These are phyloP conservation scores for Plectropomus leopardus DNA, from an alignment of 2,113 vertebrate species.

Conservation along the genomic window DNA sequence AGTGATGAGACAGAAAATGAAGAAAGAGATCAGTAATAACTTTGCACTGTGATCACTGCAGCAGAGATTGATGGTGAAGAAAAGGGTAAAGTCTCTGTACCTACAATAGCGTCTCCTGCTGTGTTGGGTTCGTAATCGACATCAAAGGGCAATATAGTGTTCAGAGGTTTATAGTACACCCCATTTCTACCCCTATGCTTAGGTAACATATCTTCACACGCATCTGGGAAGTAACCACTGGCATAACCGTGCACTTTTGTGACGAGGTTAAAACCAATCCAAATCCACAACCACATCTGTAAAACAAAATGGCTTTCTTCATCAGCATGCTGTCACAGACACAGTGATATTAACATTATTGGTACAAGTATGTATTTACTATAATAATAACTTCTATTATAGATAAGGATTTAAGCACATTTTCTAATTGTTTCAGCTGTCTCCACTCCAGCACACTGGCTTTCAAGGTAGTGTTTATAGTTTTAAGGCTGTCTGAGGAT, in stretches of 20 bases:
- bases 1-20: not conserved
- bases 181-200: fast-evolving
- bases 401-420: too few relatives aligned
- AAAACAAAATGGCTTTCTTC: conserved; percentile 30
- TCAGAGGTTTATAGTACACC: fast-evolving
- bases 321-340: not conserved
- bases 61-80: not conserved
- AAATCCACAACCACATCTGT: conserved; percentile 59
- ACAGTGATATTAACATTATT: too few relatives aligned
- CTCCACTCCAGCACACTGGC: too few relatives aligned
- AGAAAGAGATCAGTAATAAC: not conserved
- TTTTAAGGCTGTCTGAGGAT: too few relatives aligned
- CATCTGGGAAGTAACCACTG: fast-evolving
- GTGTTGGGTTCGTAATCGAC: fast-evolving
- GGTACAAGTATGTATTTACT: too few relatives aligned
- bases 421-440: too few relatives aligned
- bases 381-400: too few relatives aligned
- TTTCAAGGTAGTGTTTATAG: too few relatives aligned
- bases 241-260: not conserved
- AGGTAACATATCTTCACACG: conserved; percentile 37
- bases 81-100: conserved; percentile 12
- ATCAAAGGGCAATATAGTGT: not conserved
- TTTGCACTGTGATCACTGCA: not conserved
- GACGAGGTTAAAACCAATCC: conserved; percentile 37
- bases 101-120: conserved; percentile 26